Evolutionary conservation across 1,140 invertebrate genomes (phyloP), one percentile per base, ranked within the genome.

Genomic region (Saccostrea cuccullata): DNA sequence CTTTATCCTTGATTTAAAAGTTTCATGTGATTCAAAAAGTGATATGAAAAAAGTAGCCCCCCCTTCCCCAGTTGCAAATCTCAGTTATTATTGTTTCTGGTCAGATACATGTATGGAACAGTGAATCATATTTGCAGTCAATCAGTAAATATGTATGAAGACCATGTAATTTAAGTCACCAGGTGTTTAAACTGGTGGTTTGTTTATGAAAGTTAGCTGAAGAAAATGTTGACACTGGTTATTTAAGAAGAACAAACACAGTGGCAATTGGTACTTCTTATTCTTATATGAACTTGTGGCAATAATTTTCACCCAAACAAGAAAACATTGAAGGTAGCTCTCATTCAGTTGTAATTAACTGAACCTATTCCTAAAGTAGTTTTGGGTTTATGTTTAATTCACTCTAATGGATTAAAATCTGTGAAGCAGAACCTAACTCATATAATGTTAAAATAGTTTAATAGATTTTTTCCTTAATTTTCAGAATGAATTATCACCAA

Each of bases 401-500:
- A 64, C 13, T 64, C 4, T 60, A 20, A 20, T 60, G n/a, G n/a
- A 20, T 64, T n/a, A 64, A 64, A 64, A 64, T 64, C 58, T 3
- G 6, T 64, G 58, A 64, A 20, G 17, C 58, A 64, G 5, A 64
- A 1, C 15, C n/a, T 64, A 6, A 64, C 58, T 20, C 58, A 17
- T n/a, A 64, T 20, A 64, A 64, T 64, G 17, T 47, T 47, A 47
- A 47, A 47, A 47, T 47, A 47, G 47, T 17, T 64, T 64, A 47
- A 47, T 47, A 47, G 47, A 1, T 64, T 64, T 60, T 60, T 60
- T 82, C 67, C 70, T 86, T 30, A 20, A 40, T 85, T 85, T 87
- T 40, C 84, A 89, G 89, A 58, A 67, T 55, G 56, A 86, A 82
- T 86, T 86, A 40, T 86, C 89, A 83, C 85, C 89, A 67, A 55